Conservation (phyloP, 2,113 vertebrate species). For the Triplophysa rosa region DNA sequence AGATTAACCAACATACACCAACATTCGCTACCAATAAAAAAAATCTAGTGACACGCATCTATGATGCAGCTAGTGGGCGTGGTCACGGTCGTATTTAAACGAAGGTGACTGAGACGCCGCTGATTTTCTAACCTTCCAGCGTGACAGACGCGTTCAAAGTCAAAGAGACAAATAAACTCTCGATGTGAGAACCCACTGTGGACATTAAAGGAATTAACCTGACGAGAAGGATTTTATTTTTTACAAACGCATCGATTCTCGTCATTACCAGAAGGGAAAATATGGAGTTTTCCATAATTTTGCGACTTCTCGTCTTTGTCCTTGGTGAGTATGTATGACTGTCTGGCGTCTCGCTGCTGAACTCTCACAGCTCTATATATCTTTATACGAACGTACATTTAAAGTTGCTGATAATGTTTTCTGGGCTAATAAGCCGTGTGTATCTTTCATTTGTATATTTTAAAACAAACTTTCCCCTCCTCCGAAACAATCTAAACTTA, state of each 20-base stretch:
- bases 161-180: background rate
- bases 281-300: conserved; percentile 69
- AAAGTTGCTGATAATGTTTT: background rate
- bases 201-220: background rate
- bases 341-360: background rate
- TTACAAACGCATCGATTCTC: background rate
- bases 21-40: background rate
- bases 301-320: conserved; percentile 65
- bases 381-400: background rate
- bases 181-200: background rate
- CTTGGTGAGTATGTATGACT: conserved; percentile 65
- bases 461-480: background rate
- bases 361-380: background rate
- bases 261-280: conserved; percentile 40
- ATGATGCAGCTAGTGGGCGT: background rate
- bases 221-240: background rate
- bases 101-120: background rate
- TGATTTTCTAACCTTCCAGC: conserved; percentile 24
- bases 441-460: background rate
- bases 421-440: no score
- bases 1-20: no score
- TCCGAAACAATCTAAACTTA: background rate
- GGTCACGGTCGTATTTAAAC: background rate
- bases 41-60: background rate
- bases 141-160: background rate